Evolutionary conservation across 2,113 vertebrate genomes (phyloP), one percentile per base, ranked within the genome.

Genomic region (Elanus axillaris): DNA sequence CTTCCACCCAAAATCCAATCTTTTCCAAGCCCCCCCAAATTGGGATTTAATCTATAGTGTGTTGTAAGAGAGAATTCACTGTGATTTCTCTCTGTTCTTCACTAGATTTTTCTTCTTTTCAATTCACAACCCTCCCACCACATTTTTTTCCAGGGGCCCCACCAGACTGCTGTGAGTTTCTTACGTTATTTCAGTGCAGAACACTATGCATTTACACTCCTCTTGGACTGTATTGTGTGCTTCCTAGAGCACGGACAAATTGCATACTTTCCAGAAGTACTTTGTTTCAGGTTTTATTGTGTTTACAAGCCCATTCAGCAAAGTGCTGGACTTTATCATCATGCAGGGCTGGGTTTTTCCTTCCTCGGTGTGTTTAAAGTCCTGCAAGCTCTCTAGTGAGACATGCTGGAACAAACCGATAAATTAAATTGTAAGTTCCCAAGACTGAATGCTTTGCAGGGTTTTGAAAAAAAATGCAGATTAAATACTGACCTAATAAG

Each of bases 241-340:
- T 90, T 95, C 67, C 71, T 62, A 73, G 64, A 82, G 45, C 86
- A 85, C 0, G 13, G 84, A 91, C 62, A 91, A 89, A 94, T 75
- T 53, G 45, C 62, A 27, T 36, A 66, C 71, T 85, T 91, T 88
- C n/a, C 50, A 82, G 56, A 87, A 88, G 66, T 82, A 91, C 66
- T 91, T 76, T 81, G 27, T 82, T 94, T 87, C 83, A 75, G 66
- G 34, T 93, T 89, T 95, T 93, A 95, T 85, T 96, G 56, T 1
- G 0, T 82, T 91, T 90, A 82, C 53, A 95, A 93, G 56, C 36
- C 88, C 42, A 68, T 97, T 97, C 69, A 85, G 69, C 58, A 50
- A 97, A 95, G 53, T 89, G 77, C 38, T 95, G 83, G 80, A 73
- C 86, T 97, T 91, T 19, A 91, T 94, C 91, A 93, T 92, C 42